Percentiles rank a stretch among this genome's conserved stretches.
These are phyloP conservation scores for Tenodera sinensis DNA, from an alignment of 2,888 invertebrate genomes.

Conservation along the genomic window DNA sequence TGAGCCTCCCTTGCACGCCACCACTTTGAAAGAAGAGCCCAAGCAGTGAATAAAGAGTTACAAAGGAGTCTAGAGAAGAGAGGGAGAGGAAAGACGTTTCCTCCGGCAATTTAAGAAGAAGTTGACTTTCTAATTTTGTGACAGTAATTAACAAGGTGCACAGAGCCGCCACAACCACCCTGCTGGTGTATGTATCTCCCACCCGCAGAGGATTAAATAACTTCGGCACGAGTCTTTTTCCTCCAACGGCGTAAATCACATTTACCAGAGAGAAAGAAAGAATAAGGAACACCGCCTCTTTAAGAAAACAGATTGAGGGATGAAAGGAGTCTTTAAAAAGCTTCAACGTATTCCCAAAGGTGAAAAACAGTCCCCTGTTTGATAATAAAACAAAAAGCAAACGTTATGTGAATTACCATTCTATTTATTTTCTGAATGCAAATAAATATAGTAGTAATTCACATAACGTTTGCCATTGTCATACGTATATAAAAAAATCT, in stretches of 20 bases:
- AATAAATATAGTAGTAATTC: no score
- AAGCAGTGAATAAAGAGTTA: constrained; percentile 23
- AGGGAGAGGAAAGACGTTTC: constrained; percentile 17
- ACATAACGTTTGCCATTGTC: no score
- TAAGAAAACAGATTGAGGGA: constrained; percentile 5
- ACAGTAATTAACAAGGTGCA: constrained; percentile 28
- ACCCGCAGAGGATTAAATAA: constrained; percentile 11
- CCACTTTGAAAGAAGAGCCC: not conserved
- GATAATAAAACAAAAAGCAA: no score
- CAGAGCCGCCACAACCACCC: constrained; percentile 10
- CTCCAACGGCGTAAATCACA: constrained; percentile 1
- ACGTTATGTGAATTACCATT: no score
- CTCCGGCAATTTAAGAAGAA: constrained; percentile 20
- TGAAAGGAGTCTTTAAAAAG: not conserved
- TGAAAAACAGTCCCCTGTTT: no score
- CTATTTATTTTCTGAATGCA: no score
- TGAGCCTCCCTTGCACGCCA: not conserved
- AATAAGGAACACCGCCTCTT: not conserved
- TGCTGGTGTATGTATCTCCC: not conserved
- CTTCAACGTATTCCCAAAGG: not conserved
- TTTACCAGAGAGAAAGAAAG: not conserved
- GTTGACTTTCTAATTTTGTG: constrained; percentile 29
- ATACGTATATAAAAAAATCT: no score
- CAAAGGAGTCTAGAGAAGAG: not conserved
- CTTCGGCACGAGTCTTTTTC: constrained; percentile 3